Evolutionary conservation across 2,113 vertebrate genomes (phyloP).

Genomic region (Micronycteris hirsuta): DNA sequence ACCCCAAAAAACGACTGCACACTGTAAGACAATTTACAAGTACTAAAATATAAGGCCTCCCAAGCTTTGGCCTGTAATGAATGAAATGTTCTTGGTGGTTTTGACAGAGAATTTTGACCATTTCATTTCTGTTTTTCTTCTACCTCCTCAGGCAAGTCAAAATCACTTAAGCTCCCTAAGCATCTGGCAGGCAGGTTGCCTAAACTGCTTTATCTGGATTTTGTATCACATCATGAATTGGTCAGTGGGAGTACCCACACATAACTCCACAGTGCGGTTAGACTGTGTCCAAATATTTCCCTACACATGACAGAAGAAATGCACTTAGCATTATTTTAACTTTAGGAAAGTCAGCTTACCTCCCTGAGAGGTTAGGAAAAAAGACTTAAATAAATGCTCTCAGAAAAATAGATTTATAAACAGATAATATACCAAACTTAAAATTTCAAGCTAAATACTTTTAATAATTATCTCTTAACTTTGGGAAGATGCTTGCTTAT

Average conservation of each 20-base stretch:
- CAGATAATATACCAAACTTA: neutral
- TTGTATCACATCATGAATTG: neutral
- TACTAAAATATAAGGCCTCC: constrained; percentile 37
- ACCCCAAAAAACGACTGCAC: neutral
- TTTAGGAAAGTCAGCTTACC: neutral
- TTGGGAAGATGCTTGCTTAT: neutral
- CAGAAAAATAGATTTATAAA: neutral
- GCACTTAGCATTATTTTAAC: neutral
- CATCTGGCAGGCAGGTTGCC: neutral
- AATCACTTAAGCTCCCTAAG: neutral
- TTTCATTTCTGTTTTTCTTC: constrained; percentile 6
- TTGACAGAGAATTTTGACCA: neutral
- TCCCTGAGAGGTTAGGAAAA: neutral
- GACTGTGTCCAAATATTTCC: neutral
- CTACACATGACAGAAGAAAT: neutral
- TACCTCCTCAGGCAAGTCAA: neutral
- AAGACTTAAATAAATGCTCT: neutral
- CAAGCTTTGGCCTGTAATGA: constrained; percentile 39
- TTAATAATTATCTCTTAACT: neutral
- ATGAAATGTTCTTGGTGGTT: constrained; percentile 60
- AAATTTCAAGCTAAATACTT: neutral
- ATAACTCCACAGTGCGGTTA: neutral
- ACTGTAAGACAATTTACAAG: constrained; percentile 30
- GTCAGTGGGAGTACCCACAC: neutral
- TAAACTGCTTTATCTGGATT: constrained; percentile 38